Evolutionary conservation across 2,888 invertebrate species (phyloP).

Genomic region (Andricus curvator): DNA sequence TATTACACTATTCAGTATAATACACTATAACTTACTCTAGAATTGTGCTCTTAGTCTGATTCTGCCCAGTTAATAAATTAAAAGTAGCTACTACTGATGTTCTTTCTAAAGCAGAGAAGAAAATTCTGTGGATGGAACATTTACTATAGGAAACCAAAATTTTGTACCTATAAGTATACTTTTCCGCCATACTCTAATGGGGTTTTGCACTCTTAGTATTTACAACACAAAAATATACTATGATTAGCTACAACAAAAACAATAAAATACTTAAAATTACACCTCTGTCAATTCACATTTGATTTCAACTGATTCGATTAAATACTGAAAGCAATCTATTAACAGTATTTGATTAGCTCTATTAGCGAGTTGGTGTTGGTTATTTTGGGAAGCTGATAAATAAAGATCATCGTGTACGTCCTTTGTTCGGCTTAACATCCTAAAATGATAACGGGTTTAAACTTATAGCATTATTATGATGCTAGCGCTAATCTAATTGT

Average conservation of each 20-base stretch:
- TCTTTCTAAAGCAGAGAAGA: background rate
- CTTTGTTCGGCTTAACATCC: background rate
- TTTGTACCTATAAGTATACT: conserved; percentile 46
- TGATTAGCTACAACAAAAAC: conserved; percentile 60
- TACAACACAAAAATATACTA: conserved; percentile 65
- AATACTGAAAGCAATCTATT: conserved; percentile 13
- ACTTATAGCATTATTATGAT: background rate
- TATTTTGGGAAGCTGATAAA: background rate
- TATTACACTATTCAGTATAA: background rate
- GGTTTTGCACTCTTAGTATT: conserved; percentile 58
- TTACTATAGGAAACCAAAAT: conserved; percentile 42
- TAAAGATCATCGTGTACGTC: background rate
- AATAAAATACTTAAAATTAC: conserved; percentile 52
- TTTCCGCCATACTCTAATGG: conserved; percentile 50
- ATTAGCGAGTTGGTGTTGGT: conserved; percentile 44
- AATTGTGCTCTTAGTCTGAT: background rate
- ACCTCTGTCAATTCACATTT: background rate
- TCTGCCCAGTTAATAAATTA: background rate
- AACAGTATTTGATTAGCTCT: conserved; percentile 42
- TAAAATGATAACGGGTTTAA: background rate
- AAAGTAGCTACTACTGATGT: background rate
- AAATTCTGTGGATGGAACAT: conserved; percentile 36
- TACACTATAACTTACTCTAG: background rate
- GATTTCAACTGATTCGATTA: background rate
- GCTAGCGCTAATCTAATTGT: conserved; percentile 6